These are phyloP conservation scores for Limnodromus scolopaceus DNA, from an alignment of 2,797 vertebrate species.

Conservation along the genomic window DNA sequence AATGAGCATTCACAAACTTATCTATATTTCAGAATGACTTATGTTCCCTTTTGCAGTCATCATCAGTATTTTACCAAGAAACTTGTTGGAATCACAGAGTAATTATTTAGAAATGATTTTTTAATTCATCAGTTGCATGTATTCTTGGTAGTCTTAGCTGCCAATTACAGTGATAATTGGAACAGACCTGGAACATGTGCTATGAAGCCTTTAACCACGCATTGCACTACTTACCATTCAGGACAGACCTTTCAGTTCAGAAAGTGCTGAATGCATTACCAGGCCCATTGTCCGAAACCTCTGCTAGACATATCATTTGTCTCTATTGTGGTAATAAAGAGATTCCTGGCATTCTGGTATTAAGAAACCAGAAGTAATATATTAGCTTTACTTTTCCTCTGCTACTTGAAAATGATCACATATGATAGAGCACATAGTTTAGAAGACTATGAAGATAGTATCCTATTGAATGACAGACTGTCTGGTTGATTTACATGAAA, in stretches of 20 bases:
- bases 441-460: conserved; percentile 56
- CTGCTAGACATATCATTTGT: conserved; percentile 68
- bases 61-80: background rate
- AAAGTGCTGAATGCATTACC: conserved; percentile 66
- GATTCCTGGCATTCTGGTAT: conserved; percentile 74
- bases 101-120: background rate
- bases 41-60: background rate
- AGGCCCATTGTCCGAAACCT: conserved; percentile 66
- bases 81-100: background rate
- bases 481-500: conserved; percentile 83
- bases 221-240: conserved; percentile 71
- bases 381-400: conserved; percentile 73
- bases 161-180: conserved; percentile 27
- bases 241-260: conserved; percentile 74
- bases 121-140: background rate
- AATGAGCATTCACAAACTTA: background rate
- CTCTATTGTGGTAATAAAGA: conserved; percentile 71
- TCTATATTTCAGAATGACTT: background rate
- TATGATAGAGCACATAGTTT: conserved; percentile 59
- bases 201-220: background rate
- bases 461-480: conserved; percentile 87
- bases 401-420: conserved; percentile 52
- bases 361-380: conserved; percentile 73
- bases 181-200: conserved; percentile 4
- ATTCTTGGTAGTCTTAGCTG: background rate